phyloP scores from a whole-genome alignment of 2,888 invertebrate species.

The Rhagium mordax region DNA sequence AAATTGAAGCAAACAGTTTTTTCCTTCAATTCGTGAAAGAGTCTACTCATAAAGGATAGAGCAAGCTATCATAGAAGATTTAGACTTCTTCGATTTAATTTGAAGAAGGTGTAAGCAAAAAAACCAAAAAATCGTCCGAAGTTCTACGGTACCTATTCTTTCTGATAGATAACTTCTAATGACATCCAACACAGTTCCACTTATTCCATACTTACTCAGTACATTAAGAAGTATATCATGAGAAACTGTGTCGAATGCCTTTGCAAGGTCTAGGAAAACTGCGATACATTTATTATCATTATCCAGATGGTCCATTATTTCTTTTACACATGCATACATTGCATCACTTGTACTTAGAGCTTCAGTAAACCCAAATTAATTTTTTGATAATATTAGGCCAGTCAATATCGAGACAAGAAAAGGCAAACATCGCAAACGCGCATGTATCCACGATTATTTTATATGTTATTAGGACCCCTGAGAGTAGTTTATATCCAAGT shows the following conservation, averaged over 20 bases:
- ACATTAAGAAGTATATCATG: conserved; percentile 3
- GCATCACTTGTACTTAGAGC: conserved; percentile 18
- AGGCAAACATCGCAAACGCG: too few species aligned
- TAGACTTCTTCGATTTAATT: too few species aligned
- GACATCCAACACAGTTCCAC: conserved; percentile 18
- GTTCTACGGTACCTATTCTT: conserved; percentile 7
- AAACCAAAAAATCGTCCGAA: too few species aligned
- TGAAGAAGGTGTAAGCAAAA: too few species aligned
- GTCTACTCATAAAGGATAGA: too few species aligned
- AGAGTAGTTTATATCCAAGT: too few species aligned
- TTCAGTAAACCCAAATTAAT: conserved; percentile 31
- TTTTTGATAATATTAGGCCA: conserved; percentile 7
- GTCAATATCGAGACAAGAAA: too few species aligned
- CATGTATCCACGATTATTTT: too few species aligned
- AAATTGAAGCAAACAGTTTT: too few species aligned
- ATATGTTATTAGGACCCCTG: too few species aligned
- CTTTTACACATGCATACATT: conserved; percentile 13
- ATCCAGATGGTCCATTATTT: conserved; percentile 8
- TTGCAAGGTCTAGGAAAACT: conserved; percentile 30
- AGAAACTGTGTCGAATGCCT: conserved; percentile 30
- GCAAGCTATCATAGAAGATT: too few species aligned
- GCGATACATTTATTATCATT: conserved; percentile 5
- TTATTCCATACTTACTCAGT: conserved; percentile 5
- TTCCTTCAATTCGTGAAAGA: too few species aligned
- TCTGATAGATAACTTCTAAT: conserved; percentile 15